Conservation (phyloP, 1,140 invertebrate species). For the Zaprionus gabonicus region DNA sequence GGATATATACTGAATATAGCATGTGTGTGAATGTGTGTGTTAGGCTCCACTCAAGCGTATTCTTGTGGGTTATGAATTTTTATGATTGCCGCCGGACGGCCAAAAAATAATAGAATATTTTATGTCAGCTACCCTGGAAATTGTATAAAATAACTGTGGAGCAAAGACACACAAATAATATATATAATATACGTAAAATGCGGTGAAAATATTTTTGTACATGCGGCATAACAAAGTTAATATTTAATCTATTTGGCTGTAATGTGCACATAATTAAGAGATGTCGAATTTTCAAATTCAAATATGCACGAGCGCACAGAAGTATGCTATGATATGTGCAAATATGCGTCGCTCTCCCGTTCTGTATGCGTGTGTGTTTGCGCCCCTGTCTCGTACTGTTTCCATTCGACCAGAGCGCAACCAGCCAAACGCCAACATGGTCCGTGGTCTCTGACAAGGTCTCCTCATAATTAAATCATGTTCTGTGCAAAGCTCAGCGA, state of each 20-base stretch:
- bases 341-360: neutral
- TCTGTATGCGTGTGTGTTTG: constrained; percentile 2
- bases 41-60: constrained; percentile 45
- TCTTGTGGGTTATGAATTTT: constrained; percentile 72
- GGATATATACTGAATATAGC: neutral
- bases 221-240: constrained; percentile 50
- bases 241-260: constrained; percentile 68
- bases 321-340: constrained; percentile 44
- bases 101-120: constrained; percentile 67
- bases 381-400: neutral
- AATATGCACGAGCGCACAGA: constrained; percentile 43
- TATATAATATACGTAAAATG: constrained; percentile 34
- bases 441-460: neutral
- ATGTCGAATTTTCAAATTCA: constrained; percentile 52
- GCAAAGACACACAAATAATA: constrained; percentile 12
- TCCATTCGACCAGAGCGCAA: neutral
- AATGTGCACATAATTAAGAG: constrained; percentile 74
- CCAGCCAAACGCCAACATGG: neutral
- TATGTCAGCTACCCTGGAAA: constrained; percentile 34
- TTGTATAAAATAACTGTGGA: constrained; percentile 38
- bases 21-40: constrained; percentile 2
- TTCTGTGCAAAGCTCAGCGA: constrained; percentile 27
- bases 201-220: constrained; percentile 20
- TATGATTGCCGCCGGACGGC: constrained; percentile 45
- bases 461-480: constrained; percentile 59